These are phyloP conservation scores for Arion vulgaris DNA, from an alignment of 1,140 invertebrate genomes.

Conservation along the genomic window DNA sequence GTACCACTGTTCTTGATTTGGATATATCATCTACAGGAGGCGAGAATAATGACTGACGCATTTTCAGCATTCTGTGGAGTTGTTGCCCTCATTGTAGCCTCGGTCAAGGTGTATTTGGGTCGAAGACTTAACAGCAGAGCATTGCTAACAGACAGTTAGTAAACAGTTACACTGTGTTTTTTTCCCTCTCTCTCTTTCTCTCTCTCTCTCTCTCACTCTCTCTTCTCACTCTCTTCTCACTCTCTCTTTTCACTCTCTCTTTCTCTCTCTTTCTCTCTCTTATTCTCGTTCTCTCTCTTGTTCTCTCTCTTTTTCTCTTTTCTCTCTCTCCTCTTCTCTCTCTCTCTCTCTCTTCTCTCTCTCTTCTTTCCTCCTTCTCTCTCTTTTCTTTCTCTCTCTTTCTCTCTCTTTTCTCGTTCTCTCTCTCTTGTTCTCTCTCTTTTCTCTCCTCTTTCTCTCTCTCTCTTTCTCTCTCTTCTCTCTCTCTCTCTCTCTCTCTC, in stretches of 20 bases:
- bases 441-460: too few relatives aligned
- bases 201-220: neutral
- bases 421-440: too few relatives aligned
- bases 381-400: neutral
- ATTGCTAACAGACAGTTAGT: conserved; percentile 5
- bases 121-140: neutral
- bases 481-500: too few relatives aligned
- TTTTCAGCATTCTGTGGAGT: neutral
- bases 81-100: neutral
- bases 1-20: too few relatives aligned
- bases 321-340: conserved; percentile 2
- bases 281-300: too few relatives aligned
- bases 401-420: too few relatives aligned
- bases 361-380: conserved; percentile 16
- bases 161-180: too few relatives aligned
- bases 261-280: too few relatives aligned
- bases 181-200: too few relatives aligned
- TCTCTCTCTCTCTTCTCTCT: neutral
- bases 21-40: neutral
- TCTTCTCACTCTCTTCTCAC: neutral
- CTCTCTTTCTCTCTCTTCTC: too few relatives aligned
- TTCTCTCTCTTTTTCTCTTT: too few relatives aligned
- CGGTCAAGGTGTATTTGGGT: neutral
- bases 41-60: neutral
- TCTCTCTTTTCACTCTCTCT: too few relatives aligned